These are phyloP conservation scores for Erinaceus europaeus DNA, from an alignment of 2,113 vertebrate species.

Conservation along the genomic window DNA sequence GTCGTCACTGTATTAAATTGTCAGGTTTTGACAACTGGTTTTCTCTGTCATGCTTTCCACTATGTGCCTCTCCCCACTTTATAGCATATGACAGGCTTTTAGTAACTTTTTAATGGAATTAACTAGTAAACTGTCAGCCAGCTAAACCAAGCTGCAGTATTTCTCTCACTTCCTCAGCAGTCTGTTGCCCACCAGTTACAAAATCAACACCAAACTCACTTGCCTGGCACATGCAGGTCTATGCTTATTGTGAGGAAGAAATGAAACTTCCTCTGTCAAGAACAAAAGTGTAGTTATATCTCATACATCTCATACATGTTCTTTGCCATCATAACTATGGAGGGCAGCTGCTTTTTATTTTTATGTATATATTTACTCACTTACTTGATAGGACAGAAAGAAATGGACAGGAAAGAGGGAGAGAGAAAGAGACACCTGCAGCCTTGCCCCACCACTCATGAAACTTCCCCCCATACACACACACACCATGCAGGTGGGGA, in stretches of 20 bases:
- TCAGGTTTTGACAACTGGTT: not conserved
- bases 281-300: not conserved
- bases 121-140: not conserved
- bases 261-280: not conserved
- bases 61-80: not conserved
- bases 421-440: no score
- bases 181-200: no score
- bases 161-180: no score
- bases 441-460: no score
- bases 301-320: not conserved
- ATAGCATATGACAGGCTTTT: not conserved
- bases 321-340: not conserved
- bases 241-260: no score
- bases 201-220: no score
- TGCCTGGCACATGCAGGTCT: no score
- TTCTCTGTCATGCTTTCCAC: not conserved
- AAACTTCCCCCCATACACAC: no score
- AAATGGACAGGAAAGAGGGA: no score
- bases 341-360: not conserved
- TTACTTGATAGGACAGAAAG: no score
- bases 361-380: constrained; percentile 6
- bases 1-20: not conserved
- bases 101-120: not conserved
- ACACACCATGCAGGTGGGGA: no score
- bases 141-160: not conserved